Evolutionary conservation across 1,140 invertebrate species (phyloP).

Genomic region (Probaryconus sp.): DNA sequence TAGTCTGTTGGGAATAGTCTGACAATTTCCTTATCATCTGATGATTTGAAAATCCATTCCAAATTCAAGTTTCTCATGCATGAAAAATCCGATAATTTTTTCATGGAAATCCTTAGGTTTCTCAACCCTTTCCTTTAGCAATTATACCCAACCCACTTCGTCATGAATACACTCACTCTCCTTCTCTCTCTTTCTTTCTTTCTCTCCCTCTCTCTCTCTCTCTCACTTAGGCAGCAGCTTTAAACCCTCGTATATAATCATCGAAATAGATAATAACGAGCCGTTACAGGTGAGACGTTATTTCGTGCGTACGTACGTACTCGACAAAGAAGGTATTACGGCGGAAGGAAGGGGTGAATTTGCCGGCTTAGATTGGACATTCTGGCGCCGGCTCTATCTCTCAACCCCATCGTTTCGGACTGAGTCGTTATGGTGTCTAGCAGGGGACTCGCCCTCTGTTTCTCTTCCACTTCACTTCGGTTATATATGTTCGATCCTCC

Average conservation of each 20-base stretch:
- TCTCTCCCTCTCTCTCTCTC: neutral
- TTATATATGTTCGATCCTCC: neutral
- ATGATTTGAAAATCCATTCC: too few relatives aligned
- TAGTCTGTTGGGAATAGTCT: too few relatives aligned
- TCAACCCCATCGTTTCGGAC: conserved; percentile 64
- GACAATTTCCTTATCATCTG: too few relatives aligned
- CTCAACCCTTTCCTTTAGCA: too few relatives aligned
- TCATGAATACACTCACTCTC: too few relatives aligned
- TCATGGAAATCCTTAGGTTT: too few relatives aligned
- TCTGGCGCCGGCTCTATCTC: conserved; percentile 71
- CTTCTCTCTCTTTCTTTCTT: too few relatives aligned
- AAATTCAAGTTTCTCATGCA: too few relatives aligned
- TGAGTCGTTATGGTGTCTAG: conserved; percentile 61
- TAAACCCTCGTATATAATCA: conserved; percentile 32
- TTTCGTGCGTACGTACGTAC: conserved; percentile 42
- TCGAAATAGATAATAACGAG: conserved; percentile 43
- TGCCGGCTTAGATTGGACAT: conserved; percentile 48
- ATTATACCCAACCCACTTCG: too few relatives aligned
- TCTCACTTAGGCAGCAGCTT: conserved; percentile 41
- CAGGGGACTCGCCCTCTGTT: conserved; percentile 25
- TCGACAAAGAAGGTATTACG: conserved; percentile 44
- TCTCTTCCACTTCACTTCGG: neutral
- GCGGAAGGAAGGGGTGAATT: conserved; percentile 60
- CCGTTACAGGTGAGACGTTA: conserved; percentile 50
- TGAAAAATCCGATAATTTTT: too few relatives aligned